phyloP scores from a whole-genome alignment of 2,113 vertebrate genomes.

The Menura novaehollandiae region DNA sequence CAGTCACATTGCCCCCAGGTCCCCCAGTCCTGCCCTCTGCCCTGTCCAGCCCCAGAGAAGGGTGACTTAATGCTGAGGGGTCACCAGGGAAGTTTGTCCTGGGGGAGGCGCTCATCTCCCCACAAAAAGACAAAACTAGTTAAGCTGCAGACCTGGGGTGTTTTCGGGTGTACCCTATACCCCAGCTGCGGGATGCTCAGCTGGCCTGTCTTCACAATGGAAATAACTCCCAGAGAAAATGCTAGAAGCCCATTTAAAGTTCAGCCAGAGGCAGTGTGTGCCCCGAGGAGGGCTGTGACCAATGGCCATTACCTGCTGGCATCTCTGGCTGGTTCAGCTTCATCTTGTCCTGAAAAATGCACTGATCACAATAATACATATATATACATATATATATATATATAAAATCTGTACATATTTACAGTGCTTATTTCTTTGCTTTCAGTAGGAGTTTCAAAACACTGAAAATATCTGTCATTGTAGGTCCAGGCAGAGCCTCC shows the following conservation, averaged over 20 bases:
- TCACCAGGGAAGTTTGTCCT: neutral
- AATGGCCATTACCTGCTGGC: accelerated
- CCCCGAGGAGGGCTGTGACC: neutral
- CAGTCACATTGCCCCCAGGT: neutral
- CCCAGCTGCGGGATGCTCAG: neutral
- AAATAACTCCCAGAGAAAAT: neutral
- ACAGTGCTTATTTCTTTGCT: neutral
- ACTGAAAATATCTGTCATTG: neutral
- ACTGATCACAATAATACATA: neutral
- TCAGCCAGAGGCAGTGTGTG: neutral
- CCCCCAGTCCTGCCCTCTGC: neutral
- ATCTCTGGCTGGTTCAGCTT: neutral
- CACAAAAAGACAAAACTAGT: neutral
- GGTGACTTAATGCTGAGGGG: neutral
- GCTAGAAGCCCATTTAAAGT: neutral
- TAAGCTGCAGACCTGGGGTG: neutral
- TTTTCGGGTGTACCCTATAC: accelerated
- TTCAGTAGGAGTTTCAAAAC: neutral
- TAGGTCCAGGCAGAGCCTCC: neutral
- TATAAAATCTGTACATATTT: neutral
- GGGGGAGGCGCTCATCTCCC: neutral
- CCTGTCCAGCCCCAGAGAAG: neutral
- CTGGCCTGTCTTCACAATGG: neutral
- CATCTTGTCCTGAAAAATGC: neutral
- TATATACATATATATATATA: neutral